Base-by-base conservation (phyloP, 2,888 invertebrate species). In the Masnerella sp. region DNA sequence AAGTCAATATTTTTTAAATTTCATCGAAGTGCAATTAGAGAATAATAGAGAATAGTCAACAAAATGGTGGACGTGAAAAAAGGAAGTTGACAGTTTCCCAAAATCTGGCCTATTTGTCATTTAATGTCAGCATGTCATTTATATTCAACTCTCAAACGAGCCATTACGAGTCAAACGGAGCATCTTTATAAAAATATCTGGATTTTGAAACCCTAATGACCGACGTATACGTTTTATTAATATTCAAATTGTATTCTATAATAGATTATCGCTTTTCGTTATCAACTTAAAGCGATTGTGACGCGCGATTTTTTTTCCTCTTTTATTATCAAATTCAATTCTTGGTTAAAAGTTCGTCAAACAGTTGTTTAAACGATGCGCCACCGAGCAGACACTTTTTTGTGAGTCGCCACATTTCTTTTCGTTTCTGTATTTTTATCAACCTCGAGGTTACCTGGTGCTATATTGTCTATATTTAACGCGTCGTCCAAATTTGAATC, bases 101-200 rank as follows among this genome's bases (percentile, higher is more conserved):
- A n/a, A n/a, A n/a, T n/a, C n/a, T n/a, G n/a, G n/a, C n/a, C n/a
- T n/a, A 54, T 54, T 54, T 42, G 18, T 58, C 14, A 28, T 58
- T 58, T 7, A 32, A 28, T 42, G 42, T 45, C 20, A 25, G 58
- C 58, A 58, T 58, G 58, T 45, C 18, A 32, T 43, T 18, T 32
- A 14, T 56, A 56, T 56, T 56, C 32, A 22, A 43, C 7, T 25
- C 25, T 25, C 20, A 7, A 30, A 47, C 11, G n/a, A 28, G 20
- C 32, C 49, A 49, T 49, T 49, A 30, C 32, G 32, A 18, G 49
- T 49, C 49, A 49, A 49, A 49, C 49, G 49, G 18, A 7, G 1
- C 1, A n/a, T 1, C n/a, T 0, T 52, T 20, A 2, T 15, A 4
- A 28, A 18, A 51, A 34, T 12, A 8, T 49, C 45, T 47, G 15